Conservation (phyloP, 2,888 invertebrate genomes). For the Tipula vernalis region DNA sequence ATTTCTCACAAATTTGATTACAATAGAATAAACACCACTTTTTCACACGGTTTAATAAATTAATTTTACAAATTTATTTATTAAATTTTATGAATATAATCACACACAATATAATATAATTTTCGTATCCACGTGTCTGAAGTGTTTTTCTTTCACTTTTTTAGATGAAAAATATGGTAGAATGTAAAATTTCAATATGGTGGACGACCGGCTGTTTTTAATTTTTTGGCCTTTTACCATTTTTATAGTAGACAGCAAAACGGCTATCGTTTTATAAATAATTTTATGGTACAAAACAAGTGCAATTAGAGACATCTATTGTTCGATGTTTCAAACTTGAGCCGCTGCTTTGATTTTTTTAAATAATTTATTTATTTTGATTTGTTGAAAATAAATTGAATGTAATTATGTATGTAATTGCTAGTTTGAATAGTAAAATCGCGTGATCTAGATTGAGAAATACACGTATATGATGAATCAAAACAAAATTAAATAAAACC, state of each 20-base stretch:
- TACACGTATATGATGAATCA: too few relatives aligned
- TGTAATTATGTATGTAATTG: too few relatives aligned
- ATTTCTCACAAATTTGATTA: background rate
- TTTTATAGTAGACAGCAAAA: background rate
- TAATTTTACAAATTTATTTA: background rate
- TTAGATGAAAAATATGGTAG: background rate
- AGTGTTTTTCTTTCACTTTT: conserved; percentile 6
- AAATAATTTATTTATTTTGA: too few relatives aligned
- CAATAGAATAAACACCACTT: background rate
- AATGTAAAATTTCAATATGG: conserved; percentile 5
- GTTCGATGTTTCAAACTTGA: background rate
- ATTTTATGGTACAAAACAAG: background rate
- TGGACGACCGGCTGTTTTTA: background rate
- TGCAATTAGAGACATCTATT: background rate
- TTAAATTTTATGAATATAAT: background rate
- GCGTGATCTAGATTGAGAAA: too few relatives aligned
- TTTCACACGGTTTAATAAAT: background rate
- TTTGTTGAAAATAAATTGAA: too few relatives aligned
- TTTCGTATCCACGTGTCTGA: conserved; percentile 8
- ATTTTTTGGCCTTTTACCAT: background rate
- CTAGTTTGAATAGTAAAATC: too few relatives aligned
- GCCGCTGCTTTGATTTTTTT: too few relatives aligned
- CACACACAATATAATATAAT: background rate
- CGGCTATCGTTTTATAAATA: background rate
- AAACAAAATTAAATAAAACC: too few relatives aligned